Percentiles rank a stretch among this genome's conserved stretches.
These are phyloP conservation scores for Thamnophis elegans DNA, from an alignment of 2,797 vertebrate genomes.

Conservation along the genomic window DNA sequence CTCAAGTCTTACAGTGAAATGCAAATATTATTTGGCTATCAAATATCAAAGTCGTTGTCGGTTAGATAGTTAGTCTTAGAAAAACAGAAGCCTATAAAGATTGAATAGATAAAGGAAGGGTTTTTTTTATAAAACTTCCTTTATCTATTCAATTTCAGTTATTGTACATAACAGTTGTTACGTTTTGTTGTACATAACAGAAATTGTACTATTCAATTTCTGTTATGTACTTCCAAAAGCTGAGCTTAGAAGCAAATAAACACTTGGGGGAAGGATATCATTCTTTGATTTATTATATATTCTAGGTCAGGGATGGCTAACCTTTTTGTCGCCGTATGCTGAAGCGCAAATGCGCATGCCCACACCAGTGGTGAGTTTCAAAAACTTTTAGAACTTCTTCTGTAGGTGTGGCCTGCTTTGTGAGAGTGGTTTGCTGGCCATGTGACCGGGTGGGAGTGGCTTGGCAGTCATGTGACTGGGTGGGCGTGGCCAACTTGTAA, in stretches of 20 bases:
- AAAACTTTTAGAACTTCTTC: too few species aligned
- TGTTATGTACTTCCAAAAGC: background rate
- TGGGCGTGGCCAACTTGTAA: too few species aligned
- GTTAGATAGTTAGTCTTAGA: background rate
- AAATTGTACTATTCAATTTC: background rate
- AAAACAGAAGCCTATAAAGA: background rate
- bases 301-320: background rate
- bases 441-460: too few species aligned
- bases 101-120: background rate
- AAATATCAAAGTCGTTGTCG: conserved; percentile 28
- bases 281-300: background rate
- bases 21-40: conserved; percentile 65
- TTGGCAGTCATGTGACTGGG: too few species aligned
- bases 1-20: conserved; percentile 64
- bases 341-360: too few species aligned
- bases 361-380: too few species aligned
- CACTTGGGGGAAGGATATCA: background rate
- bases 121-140: background rate
- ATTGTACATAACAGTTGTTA: too few species aligned
- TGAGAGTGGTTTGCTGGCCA: too few species aligned
- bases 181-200: too few species aligned
- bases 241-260: background rate
- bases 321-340: too few species aligned
- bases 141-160: background rate
- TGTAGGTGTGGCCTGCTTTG: too few species aligned